Evolutionary conservation across 2,888 invertebrate species (phyloP), one percentile per base, ranked within the genome.

Genomic region (Notocelia uddmanniana): DNA sequence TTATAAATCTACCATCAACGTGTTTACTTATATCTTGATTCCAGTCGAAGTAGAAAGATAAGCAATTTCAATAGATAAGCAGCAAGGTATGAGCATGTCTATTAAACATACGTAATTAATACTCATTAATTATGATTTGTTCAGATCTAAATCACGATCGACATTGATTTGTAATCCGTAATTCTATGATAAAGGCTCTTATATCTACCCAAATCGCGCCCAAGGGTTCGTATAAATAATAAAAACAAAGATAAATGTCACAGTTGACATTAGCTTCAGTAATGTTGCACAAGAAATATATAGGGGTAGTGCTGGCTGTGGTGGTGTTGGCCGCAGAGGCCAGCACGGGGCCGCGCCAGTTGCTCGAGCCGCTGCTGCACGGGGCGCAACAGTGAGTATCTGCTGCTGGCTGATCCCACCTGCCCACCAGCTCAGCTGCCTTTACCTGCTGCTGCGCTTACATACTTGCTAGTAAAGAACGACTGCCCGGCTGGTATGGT

Each of bases 261-360:
- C 78, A 81, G 78, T 77, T 72, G 73, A 59, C 52, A 70, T 77
- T 76, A 57, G 58, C 68, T 60, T 64, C 67, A 64, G 77, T 62
- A 76, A 88, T 75, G 76, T 89, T 89, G 87, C 77, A 82, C 76
- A 84, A 79, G 73, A 88, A 84, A 78, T 85, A 85, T 66, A 82
- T 78, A 59, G 86, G 85, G 21, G 73, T 87, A 75, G 74, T 85
- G 21, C 58, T 92, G 68, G 83, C 83, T 15, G 73, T 84, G 60
- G 74, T 88, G 79, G 79, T 89, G 73, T 85, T 80, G 19, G 85
- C 82, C 18, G 87, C 88, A n/a, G 84, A 88, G 70, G 91, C 87
- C 11, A 82, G 82, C 74, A 67, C 79, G 55, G 74, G 85, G 41
- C 78, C 85, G 63, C 74, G 74, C 50, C 60, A 71, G 55, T 74